phyloP scores from a whole-genome alignment of 2,888 invertebrate genomes.

The Drosophila anomalata region DNA sequence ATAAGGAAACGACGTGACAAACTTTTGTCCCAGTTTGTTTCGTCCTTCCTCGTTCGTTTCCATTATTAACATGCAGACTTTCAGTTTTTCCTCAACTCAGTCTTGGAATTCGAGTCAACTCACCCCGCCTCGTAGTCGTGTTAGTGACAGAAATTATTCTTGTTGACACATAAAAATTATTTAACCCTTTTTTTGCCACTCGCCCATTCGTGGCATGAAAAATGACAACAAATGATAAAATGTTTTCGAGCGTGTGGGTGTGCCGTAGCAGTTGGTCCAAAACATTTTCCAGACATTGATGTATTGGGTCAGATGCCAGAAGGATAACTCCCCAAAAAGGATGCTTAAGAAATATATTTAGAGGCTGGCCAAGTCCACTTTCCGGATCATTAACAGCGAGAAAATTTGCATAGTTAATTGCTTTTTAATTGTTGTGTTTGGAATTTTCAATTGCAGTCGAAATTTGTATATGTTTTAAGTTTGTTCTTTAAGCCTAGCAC shows the following conservation, averaged over 20 bases:
- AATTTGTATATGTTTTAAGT: conserved; percentile 11
- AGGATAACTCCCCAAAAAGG: background rate
- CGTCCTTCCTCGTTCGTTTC: conserved; percentile 41
- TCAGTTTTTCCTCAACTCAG: conserved; percentile 46
- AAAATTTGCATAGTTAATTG: conserved; percentile 59
- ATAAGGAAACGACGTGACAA: conserved; percentile 34
- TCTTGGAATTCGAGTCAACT: conserved; percentile 61
- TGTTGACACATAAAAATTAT: conserved; percentile 76
- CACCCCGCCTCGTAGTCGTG: conserved; percentile 44
- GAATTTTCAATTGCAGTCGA: conserved; percentile 44
- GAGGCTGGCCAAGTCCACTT: conserved; percentile 10
- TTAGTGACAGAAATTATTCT: conserved; percentile 73
- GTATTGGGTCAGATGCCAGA: conserved; percentile 57
- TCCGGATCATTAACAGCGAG: conserved; percentile 42
- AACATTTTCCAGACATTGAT: conserved; percentile 63
- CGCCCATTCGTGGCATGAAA: conserved; percentile 45
- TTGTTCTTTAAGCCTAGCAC: conserved; percentile 59
- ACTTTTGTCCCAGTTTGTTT: conserved; percentile 39
- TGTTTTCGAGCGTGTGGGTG: conserved; percentile 11
- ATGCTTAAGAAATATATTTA: background rate
- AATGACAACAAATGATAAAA: conserved; percentile 73
- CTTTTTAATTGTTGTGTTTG: conserved; percentile 63
- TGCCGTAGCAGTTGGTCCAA: conserved; percentile 37
- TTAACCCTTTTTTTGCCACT: conserved; percentile 59
- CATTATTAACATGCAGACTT: conserved; percentile 66